phyloP scores from a whole-genome alignment of 2,113 vertebrate species.

The Mormoops blainvillei region DNA sequence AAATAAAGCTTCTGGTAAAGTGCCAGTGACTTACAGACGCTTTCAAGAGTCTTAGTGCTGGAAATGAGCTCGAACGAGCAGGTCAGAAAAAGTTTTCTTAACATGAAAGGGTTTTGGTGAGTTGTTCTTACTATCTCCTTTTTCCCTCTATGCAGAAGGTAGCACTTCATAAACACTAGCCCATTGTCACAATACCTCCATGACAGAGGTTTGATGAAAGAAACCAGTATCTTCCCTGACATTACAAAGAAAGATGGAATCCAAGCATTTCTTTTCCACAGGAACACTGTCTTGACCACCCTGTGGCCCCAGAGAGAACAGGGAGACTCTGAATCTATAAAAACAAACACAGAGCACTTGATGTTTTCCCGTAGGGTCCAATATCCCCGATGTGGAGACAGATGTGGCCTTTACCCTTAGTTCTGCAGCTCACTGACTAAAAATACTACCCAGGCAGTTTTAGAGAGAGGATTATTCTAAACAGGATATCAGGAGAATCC shows the following conservation, averaged over 20 bases:
- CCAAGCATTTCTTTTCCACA: not conserved
- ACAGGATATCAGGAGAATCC: not conserved
- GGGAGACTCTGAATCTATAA: not conserved
- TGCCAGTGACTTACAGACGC: not conserved
- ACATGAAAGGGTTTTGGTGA: not conserved
- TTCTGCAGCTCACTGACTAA: not conserved
- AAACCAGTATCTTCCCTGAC: not conserved
- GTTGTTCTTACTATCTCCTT: not conserved
- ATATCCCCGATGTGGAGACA: not conserved
- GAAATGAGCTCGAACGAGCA: not conserved
- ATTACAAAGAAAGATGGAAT: not conserved
- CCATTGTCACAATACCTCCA: not conserved
- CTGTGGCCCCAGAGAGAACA: not conserved
- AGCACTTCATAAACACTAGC: not conserved
- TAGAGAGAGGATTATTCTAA: not conserved
- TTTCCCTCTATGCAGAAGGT: not conserved
- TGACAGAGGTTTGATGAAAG: not conserved
- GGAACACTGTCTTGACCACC: not conserved
- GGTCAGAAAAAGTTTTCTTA: not conserved
- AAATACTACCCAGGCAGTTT: not conserved
- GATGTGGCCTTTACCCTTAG: not conserved
- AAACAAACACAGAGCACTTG: conserved; percentile 16
- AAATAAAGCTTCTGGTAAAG: not conserved
- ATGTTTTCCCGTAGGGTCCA: not conserved
- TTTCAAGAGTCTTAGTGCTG: not conserved